Percentiles rank a stretch among this genome's conserved stretches.
phyloP scores from a whole-genome alignment of 2,888 invertebrate species.

The Lasioglossum figueresi region DNA sequence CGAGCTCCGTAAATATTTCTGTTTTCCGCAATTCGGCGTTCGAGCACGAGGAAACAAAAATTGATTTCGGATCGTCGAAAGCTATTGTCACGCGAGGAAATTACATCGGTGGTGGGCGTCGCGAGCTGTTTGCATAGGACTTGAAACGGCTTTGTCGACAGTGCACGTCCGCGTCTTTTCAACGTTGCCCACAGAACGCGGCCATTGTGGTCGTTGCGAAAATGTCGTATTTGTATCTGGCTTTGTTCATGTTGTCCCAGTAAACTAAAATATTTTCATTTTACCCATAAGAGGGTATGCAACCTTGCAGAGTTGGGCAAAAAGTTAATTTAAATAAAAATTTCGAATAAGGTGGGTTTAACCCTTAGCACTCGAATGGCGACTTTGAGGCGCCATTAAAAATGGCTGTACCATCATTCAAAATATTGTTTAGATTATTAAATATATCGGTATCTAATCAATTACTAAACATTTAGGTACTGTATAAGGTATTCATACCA shows the following conservation, averaged over 20 bases:
- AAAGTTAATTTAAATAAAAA: too few species aligned
- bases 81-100: slow-evolving; percentile 11
- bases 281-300: too few species aligned
- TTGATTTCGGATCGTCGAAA: slow-evolving; percentile 16
- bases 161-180: not conserved
- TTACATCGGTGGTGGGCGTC: not conserved
- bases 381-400: too few species aligned
- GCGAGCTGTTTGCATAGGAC: slow-evolving; percentile 26
- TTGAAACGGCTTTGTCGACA: slow-evolving; percentile 1
- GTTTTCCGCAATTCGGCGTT: slow-evolving; percentile 10
- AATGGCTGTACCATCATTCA: too few species aligned
- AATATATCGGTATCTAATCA: too few species aligned
- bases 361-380: too few species aligned
- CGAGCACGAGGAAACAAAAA: not conserved
- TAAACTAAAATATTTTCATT: not conserved
- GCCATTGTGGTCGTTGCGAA: not conserved
- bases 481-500: too few species aligned
- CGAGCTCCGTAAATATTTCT: slow-evolving; percentile 20
- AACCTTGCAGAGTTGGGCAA: too few species aligned
- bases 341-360: too few species aligned
- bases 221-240: not conserved
- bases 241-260: not conserved
- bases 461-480: too few species aligned
- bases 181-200: not conserved
- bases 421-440: too few species aligned